These are phyloP conservation scores for Drosophila mayaguana DNA, from an alignment of 2,888 invertebrate genomes.

Conservation along the genomic window DNA sequence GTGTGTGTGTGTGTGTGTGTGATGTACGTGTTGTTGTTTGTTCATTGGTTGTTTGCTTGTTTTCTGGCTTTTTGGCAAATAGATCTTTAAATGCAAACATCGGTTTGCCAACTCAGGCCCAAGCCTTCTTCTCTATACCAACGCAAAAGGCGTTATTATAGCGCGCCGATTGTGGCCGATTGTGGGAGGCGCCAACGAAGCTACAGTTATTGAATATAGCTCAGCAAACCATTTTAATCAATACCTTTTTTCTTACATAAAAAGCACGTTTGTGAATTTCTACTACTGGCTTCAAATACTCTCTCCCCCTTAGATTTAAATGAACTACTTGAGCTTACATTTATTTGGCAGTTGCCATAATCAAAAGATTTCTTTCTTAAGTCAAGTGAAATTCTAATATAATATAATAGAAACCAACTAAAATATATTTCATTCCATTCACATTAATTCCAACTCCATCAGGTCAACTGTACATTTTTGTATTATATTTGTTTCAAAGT, in stretches of 20 bases:
- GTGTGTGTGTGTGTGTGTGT: neutral
- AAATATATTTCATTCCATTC: too few relatives aligned
- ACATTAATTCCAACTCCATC: too few relatives aligned
- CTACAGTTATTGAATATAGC: conserved; percentile 2
- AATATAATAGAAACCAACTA: too few relatives aligned
- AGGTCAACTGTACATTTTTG: too few relatives aligned
- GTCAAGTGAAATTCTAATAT: neutral
- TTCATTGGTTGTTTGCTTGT: conserved; percentile 12
- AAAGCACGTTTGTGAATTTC: neutral
- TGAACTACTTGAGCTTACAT: neutral
- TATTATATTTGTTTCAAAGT: too few relatives aligned
- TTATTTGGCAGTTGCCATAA: neutral
- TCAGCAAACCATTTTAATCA: conserved; percentile 49
- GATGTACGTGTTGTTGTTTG: conserved; percentile 4
- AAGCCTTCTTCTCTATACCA: conserved; percentile 25
- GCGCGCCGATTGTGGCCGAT: conserved; percentile 54
- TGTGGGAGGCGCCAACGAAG: conserved; percentile 47
- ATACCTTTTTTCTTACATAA: conserved; percentile 22
- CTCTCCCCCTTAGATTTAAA: neutral
- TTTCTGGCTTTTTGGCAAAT: conserved; percentile 41
- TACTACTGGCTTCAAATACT: conserved; percentile 4
- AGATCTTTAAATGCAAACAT: conserved; percentile 37
- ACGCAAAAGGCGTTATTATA: conserved; percentile 44
- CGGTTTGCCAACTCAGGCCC: neutral
- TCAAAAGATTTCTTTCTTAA: neutral